A percentile compares a stretch with the other conserved stretches of the same genome.
Conservation (phyloP, 1,140 invertebrate genomes). For the Procambarus clarkii region DNA sequence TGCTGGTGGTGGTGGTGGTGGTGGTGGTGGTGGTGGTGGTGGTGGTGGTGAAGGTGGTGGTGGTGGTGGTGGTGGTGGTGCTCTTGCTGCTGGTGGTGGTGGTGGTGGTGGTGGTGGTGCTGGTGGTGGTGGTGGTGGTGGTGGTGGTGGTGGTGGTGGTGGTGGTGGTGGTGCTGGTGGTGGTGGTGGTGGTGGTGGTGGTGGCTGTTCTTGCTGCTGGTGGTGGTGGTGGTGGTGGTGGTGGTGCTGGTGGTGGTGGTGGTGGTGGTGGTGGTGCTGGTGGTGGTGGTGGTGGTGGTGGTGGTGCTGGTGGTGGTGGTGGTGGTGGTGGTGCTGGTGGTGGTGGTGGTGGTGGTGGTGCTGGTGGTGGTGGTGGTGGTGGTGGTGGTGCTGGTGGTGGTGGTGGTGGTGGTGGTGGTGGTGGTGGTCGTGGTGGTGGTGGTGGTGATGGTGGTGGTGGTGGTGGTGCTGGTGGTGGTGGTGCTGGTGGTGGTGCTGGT, state of each 20-base stretch:
- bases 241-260: too few species aligned
- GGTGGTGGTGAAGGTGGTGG: neutral
- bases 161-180: neutral
- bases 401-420: too few species aligned
- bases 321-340: neutral
- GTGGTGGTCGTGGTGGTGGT: too few species aligned
- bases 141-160: neutral
- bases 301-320: neutral
- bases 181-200: neutral
- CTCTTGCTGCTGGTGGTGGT: neutral
- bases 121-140: neutral
- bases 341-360: neutral
- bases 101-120: neutral
- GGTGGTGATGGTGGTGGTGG: too few species aligned
- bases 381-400: neutral
- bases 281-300: neutral
- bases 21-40: neutral
- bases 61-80: neutral
- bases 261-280: neutral
- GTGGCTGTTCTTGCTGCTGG: too few species aligned
- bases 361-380: neutral
- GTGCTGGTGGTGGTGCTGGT: too few species aligned
- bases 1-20: neutral
- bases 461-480: too few species aligned
- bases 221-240: neutral